phyloP scores from a whole-genome alignment of 1,140 invertebrate genomes.

The Zaprionus kolodkinae region DNA sequence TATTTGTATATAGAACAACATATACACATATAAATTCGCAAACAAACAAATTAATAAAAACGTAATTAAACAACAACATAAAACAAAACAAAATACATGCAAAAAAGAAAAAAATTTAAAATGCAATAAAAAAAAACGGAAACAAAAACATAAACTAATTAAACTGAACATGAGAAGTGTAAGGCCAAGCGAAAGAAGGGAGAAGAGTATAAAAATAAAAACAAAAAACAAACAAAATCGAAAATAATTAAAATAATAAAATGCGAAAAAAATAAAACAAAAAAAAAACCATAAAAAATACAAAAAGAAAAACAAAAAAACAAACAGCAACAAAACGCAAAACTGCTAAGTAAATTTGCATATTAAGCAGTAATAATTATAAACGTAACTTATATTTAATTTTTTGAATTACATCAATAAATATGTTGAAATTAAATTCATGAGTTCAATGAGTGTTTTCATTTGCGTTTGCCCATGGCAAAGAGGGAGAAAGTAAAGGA shows the following conservation, averaged over 20 bases:
- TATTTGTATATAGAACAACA: conserved; percentile 46
- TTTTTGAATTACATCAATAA: conserved; percentile 82
- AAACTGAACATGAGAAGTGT: conserved; percentile 41
- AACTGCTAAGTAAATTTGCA: conserved; percentile 80
- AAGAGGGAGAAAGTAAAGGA: not conserved
- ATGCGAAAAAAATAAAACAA: conserved; percentile 27
- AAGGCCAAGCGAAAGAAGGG: conserved; percentile 38
- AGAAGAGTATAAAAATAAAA: conserved; percentile 34
- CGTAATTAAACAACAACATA: conserved; percentile 39
- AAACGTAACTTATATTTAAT: conserved; percentile 81
- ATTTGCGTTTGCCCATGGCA: not conserved
- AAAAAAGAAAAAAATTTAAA: conserved; percentile 29
- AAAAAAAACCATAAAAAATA: conserved; percentile 24
- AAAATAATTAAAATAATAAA: conserved; percentile 13
- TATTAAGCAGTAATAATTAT: conserved; percentile 79
- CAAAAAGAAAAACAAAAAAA: conserved; percentile 15
- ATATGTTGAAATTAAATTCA: conserved; percentile 75
- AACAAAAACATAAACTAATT: conserved; percentile 36
- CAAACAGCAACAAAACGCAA: conserved; percentile 54
- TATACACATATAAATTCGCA: conserved; percentile 14
- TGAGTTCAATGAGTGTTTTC: not conserved
- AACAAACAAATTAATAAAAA: conserved; percentile 37
- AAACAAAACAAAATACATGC: conserved; percentile 17
- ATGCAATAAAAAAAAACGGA: conserved; percentile 39
- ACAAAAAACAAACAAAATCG: conserved; percentile 39